Percentiles rank a stretch among this genome's conserved stretches.
phyloP scores from a whole-genome alignment of 2,797 vertebrate species.

The Loriculus beryllinus region DNA sequence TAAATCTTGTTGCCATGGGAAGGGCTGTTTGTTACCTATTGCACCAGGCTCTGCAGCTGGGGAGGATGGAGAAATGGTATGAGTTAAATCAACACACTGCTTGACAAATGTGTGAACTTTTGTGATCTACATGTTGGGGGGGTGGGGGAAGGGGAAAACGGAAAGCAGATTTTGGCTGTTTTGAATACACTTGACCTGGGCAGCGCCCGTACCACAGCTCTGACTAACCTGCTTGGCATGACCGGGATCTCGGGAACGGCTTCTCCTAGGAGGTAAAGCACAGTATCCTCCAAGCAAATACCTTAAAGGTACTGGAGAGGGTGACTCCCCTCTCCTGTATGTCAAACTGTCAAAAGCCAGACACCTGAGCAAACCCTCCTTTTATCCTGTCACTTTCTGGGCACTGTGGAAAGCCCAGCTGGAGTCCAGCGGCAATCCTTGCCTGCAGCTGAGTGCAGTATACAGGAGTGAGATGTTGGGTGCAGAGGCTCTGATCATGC shows the following conservation, averaged over 20 bases:
- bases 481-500: constrained; percentile 8
- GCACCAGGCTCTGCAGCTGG: not conserved
- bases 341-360: not conserved
- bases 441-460: not conserved
- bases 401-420: not conserved
- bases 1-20: constrained; percentile 58
- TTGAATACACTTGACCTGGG: constrained; percentile 50
- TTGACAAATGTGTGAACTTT: constrained; percentile 52
- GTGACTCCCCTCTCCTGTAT: not conserved
- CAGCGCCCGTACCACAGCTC: constrained; percentile 63
- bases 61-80: not conserved
- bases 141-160: not conserved
- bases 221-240: constrained; percentile 64
- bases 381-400: not conserved
- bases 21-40: constrained; percentile 50
- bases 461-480: not conserved
- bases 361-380: not conserved
- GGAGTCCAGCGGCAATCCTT: not conserved
- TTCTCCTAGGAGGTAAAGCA: constrained; percentile 29
- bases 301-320: not conserved
- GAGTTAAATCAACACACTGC: constrained; percentile 20
- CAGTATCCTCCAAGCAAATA: not conserved
- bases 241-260: constrained; percentile 25
- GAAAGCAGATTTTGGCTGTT: constrained; percentile 53
- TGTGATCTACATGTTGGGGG: not conserved